Evolutionary conservation across 2,797 vertebrate genomes (phyloP), one percentile per base, ranked within the genome.

Genomic region (Alcedo atthis): DNA sequence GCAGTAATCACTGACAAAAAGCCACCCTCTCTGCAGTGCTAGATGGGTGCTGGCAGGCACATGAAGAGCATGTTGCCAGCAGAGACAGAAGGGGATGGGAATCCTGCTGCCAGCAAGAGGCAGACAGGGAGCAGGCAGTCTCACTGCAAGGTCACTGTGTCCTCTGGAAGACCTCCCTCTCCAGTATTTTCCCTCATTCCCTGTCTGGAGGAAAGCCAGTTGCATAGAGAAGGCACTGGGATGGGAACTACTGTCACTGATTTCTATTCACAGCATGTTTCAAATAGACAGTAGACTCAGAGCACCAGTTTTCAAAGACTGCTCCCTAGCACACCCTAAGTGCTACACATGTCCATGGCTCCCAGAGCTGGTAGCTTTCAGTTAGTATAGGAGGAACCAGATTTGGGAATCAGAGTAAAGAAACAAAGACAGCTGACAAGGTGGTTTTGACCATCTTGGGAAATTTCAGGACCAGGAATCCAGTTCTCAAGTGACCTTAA

Each of bases 141-240:
- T 79, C 82, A 79, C 51, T 0, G 4, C 94, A 94, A 94, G 90
- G 93, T 90, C 79, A 55, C 76, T 8, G 66, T 90, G 88, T 85
- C 90, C 95, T 82, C 76, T 89, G 94, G 93, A 93, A 92, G 86
- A 92, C 90, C 84, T 95, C 42, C 79, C 42, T 89, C 84, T 87
- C 71, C 79, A 73, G 79, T 13, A 0, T 70, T 79, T 67, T 90
- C 70, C 86, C 57, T 71, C 69, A 4, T 35, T 91, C 80, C 69
- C 58, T 82, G 37, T 18, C 78, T 94, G 90, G 93, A 92, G 48
- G 43, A 90, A 63, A 66, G 94, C 90, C 90, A 94, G 58, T 78
- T 0, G 0, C 53, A 43, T 8, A 78, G 71, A 68, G 64, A 9
- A 90, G 58, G 69, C 62, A 40, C 64, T 0, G 0, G 73, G 54